These are phyloP conservation scores for Hemibates koningsi DNA, from an alignment of 2,113 vertebrate species.

Conservation along the genomic window DNA sequence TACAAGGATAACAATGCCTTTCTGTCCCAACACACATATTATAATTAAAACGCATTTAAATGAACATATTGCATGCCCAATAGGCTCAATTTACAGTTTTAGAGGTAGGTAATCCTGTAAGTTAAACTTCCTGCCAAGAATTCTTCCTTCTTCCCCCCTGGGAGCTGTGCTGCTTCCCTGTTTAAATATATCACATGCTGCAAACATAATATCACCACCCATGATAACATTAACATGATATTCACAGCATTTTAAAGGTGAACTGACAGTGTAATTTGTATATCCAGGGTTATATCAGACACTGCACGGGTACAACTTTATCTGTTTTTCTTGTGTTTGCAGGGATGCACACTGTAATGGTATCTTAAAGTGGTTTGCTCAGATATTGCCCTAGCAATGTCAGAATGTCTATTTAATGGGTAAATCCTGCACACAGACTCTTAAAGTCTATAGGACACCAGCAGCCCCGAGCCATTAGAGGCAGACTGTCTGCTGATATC, in stretches of 20 bases:
- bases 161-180: neutral
- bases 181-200: slow-evolving; percentile 14
- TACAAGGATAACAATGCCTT: neutral
- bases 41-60: neutral
- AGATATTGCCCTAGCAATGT: neutral
- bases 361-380: neutral
- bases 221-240: neutral
- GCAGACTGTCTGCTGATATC: slow-evolving; percentile 31
- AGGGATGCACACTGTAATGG: neutral
- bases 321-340: neutral
- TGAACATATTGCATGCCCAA: neutral
- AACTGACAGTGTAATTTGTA: neutral
- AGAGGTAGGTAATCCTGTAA: neutral
- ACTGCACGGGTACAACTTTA: neutral
- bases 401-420: slow-evolving; percentile 1
- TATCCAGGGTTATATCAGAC: neutral
- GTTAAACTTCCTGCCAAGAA: neutral
- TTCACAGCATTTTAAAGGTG: neutral
- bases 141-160: neutral
- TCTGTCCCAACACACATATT: neutral
- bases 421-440: neutral
- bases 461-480: slow-evolving; percentile 12
- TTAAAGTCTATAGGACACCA: slow-evolving; percentile 5
- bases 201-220: neutral
- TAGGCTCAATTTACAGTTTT: neutral